A percentile compares a stretch with the other conserved stretches of the same genome.
phyloP scores from a whole-genome alignment of 2,113 vertebrate species.

The Rhagologus leucostigma region DNA sequence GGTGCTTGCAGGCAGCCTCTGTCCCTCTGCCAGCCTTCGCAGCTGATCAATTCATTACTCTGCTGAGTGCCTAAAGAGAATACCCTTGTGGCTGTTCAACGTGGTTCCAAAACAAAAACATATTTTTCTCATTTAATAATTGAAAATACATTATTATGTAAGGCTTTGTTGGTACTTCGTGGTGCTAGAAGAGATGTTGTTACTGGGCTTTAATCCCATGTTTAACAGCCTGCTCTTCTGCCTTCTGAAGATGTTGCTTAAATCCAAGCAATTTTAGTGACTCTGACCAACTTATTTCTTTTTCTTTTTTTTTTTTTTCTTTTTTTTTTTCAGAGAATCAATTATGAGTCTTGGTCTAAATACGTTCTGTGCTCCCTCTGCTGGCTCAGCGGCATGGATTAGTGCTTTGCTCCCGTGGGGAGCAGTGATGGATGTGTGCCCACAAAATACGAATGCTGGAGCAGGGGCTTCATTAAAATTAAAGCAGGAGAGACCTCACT shows the following conservation, averaged over 20 bases:
- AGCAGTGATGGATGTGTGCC: background rate
- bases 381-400: background rate
- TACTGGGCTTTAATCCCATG: background rate
- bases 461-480: background rate
- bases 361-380: constrained; percentile 41
- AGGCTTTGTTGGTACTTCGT: background rate
- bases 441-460: background rate
- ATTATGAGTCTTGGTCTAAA: background rate
- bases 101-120: constrained; percentile 31
- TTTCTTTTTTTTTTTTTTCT: background rate
- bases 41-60: constrained; percentile 54
- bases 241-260: background rate
- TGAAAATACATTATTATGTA: background rate
- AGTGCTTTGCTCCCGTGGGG: background rate
- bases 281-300: background rate
- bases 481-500: background rate
- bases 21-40: background rate
- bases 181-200: background rate
- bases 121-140: constrained; percentile 53
- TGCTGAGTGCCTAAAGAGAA: constrained; percentile 22
- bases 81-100: constrained; percentile 9
- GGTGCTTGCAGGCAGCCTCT: background rate
- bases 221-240: background rate
- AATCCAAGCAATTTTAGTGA: background rate
- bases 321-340: background rate